These are phyloP conservation scores for Dicrurus megarhynchus DNA, from an alignment of 2,113 vertebrate genomes.

Conservation along the genomic window DNA sequence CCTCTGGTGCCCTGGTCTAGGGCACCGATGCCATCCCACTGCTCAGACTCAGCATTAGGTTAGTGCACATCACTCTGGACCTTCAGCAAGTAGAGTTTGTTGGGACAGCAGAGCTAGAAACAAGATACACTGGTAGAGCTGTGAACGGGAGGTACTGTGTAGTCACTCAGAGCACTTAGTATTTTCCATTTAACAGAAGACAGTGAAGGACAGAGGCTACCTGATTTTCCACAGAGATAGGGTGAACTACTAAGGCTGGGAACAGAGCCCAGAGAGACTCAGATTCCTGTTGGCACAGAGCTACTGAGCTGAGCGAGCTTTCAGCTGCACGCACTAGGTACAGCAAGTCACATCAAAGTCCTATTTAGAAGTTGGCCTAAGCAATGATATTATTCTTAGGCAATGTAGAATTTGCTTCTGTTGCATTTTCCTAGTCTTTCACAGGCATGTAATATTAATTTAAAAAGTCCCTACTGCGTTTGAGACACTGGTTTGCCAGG, in stretches of 20 bases:
- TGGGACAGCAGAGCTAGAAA: background rate
- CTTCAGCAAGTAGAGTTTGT: background rate
- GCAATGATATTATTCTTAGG: background rate
- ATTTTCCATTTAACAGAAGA: background rate
- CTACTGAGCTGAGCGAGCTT: background rate
- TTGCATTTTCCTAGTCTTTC: background rate
- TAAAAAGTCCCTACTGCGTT: background rate
- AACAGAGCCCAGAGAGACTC: background rate
- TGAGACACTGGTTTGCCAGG: background rate
- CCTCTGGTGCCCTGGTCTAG: background rate
- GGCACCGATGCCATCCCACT: background rate
- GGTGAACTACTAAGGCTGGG: background rate
- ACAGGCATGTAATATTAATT: background rate
- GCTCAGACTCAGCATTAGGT: background rate
- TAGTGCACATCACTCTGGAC: background rate
- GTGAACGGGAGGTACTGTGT: background rate
- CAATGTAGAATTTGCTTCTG: background rate
- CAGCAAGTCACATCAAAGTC: background rate
- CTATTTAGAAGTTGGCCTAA: background rate
- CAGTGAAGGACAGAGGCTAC: background rate
- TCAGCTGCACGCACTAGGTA: background rate
- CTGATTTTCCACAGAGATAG: background rate
- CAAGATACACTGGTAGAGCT: background rate
- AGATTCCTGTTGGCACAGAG: background rate
- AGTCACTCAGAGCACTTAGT: background rate